Evolutionary conservation across 2,797 vertebrate species (phyloP).

Genomic region (Danio choprae): DNA sequence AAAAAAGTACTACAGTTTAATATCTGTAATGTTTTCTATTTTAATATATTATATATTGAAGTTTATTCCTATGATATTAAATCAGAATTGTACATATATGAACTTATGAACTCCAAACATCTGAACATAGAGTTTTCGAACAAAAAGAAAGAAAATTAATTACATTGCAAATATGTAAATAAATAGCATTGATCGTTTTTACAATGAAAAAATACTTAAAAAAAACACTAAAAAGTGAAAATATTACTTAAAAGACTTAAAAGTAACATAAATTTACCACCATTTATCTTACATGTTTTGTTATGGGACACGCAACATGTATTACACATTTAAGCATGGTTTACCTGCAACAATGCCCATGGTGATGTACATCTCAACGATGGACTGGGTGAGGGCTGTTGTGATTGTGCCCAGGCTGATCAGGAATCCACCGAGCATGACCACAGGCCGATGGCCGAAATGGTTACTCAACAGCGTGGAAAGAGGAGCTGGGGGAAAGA

Average conservation of each 20-base stretch:
- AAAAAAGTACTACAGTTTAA: not conserved
- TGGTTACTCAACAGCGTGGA: constrained; percentile 86
- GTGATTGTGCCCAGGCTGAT: constrained; percentile 84
- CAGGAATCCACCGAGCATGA: constrained; percentile 89
- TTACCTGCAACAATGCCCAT: constrained; percentile 88
- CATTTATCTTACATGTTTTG: not conserved
- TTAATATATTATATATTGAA: not conserved
- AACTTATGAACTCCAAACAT: too few relatives aligned
- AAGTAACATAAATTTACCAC: not conserved
- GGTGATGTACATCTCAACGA: constrained; percentile 89
- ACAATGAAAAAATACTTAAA: not conserved
- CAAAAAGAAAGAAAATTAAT: not conserved
- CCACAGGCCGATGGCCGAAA: constrained; percentile 85
- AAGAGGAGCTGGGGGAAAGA: constrained; percentile 82
- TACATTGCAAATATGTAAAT: not conserved
- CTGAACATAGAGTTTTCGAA: constrained; percentile 1
- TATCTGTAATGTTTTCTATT: not conserved
- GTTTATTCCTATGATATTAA: not conserved
- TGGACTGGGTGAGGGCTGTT: constrained; percentile 82
- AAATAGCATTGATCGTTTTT: not conserved
- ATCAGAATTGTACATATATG: not conserved
- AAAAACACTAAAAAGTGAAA: too few relatives aligned
- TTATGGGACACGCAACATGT: not conserved
- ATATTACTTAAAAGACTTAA: not conserved
- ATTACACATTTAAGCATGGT: not conserved